Evolutionary conservation across 2,888 invertebrate species (phyloP), one percentile per base, ranked within the genome.

Genomic region (Rhyacophila evoluta): DNA sequence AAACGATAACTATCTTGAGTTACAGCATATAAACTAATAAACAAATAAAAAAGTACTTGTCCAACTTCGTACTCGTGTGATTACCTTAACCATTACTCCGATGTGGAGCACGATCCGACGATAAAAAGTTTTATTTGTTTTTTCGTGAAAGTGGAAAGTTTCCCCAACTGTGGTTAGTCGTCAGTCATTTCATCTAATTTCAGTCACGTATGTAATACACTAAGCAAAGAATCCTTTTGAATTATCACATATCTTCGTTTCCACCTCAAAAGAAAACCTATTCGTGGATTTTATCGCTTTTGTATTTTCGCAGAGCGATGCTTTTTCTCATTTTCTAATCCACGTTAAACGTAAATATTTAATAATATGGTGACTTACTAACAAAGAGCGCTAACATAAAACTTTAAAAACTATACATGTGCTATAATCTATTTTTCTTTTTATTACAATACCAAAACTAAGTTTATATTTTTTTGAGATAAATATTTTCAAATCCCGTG

Each of bases 41-140:
- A 55, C 19, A 55, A 55, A 55, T 55, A 55, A 55, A 19, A 55
- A 55, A 55, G 19, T 19, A 25, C 55, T 55, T 55, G 19, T 25
- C 55, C 55, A 55, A 55, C 55, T 55, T 55, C 19, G 10, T 55
- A 19, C 55, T 25, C 19, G 10, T 55, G 55, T 55, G 55, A 55
- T 55, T 55, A 55, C 55, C 55, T 55, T 55, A 55, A 12, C 12
- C 55, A 55, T 55, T 55, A 55, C 55, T 55, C 55, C 10, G 19
- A 55, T 19, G 25, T 25, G 55, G 19, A 55, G 55, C 55, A 55
- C 55, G 55, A 55, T 55, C 55, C 55, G 10, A 19, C 55, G 55
- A 55, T 55, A 55, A 55, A 55, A 55, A 55, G 15, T 55, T 55
- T 55, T 55, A 55, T 55, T 55, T 55, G 55, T 55, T 55, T 55